Conservation (phyloP, 2,113 vertebrate species). For the Rostratula benghalensis region DNA sequence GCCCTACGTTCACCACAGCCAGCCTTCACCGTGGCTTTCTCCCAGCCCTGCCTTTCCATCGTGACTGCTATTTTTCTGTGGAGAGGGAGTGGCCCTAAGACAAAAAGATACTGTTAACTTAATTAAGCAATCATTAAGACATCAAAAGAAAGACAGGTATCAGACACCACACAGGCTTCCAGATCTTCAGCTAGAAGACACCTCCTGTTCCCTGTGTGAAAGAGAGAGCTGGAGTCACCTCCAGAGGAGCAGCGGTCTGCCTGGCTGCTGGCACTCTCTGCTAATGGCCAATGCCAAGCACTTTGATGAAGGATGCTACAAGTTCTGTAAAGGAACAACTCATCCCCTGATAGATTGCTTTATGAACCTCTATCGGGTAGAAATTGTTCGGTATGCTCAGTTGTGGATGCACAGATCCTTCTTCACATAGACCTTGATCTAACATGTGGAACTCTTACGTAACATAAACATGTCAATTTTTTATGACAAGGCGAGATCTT, state of each 20-base stretch:
- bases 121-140: background rate
- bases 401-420: background rate
- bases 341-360: background rate
- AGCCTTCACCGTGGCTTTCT: background rate
- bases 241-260: background rate
- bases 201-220: accelerated
- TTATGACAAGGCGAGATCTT: background rate
- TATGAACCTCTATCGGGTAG: background rate
- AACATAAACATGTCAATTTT: background rate
- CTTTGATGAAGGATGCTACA: background rate
- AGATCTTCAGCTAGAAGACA: background rate
- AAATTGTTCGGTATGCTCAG: background rate
- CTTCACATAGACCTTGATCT: background rate
- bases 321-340: background rate
- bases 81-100: background rate
- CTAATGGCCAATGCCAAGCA: background rate
- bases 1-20: background rate
- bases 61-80: background rate
- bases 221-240: background rate
- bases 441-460: background rate
- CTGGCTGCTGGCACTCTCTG: background rate
- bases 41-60: accelerated
- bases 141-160: background rate
- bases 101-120: background rate
- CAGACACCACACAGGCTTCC: background rate